Base-by-base conservation (phyloP, 1,140 invertebrate species). In the Physella acuta region DNA sequence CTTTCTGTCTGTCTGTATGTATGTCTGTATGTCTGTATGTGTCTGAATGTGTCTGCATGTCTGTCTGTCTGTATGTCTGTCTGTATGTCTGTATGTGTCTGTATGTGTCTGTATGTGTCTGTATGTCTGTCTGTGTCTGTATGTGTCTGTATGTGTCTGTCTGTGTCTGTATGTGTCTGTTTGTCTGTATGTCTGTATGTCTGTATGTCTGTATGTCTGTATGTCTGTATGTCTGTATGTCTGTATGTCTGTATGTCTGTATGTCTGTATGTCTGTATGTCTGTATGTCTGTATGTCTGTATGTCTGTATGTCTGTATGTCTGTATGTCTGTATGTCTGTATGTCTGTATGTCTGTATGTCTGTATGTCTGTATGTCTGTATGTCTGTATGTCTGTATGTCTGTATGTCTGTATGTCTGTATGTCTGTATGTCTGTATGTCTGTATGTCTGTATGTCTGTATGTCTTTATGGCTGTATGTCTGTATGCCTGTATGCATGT, bases 281-380 rank as follows among this genome's bases (percentile, higher is more conserved):
- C 26, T 60, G 58, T 60, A 60, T 60, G 58, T 60, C 26, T 60
- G 58, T 60, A 60, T 60, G 58, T 60, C 26, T 60, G 58, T 60
- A 60, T 60, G 58, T 60, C 26, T 60, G 58, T 60, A 60, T 60
- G 58, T 60, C 26, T 60, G 58, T 60, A 60, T 60, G 16, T 60
- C 26, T 60, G 16, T 60, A 60, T 60, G 58, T 60, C 8, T 60
- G 16, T 60, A 60, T 60, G 58, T 60, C 8, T 60, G 8, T 44
- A 44, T 55, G 52, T 55, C 8, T 55, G 11, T 55, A 16, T 26
- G 52, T n/a, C 5, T 55, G 16, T n/a, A 55, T 26, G 16, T 55
- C 4, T 55, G 16, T 55, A 55, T 55, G 52, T n/a, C 11, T 26
- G 26, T 55, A 55, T 55, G 26, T 55, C 11, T 26, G 4, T 55